Conservation (phyloP, 2,797 vertebrate genomes). For the Poecile montanus region DNA sequence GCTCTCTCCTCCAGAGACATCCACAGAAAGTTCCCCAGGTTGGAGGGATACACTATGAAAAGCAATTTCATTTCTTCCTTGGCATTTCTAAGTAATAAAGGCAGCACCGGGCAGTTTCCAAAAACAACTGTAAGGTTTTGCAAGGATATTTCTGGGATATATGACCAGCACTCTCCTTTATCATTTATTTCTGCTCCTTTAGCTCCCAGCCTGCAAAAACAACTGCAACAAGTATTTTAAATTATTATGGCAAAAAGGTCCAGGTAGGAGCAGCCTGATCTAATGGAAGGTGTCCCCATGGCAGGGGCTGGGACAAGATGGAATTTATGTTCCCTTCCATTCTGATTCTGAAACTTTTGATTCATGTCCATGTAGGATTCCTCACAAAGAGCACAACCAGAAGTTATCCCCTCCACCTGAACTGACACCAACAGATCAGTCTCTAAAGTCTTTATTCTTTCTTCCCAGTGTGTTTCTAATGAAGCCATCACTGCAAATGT, state of each 20-base stretch:
- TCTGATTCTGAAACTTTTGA: not conserved
- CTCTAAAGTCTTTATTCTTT: not conserved
- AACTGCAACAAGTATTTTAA: not conserved
- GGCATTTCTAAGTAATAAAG: slow-evolving; percentile 34
- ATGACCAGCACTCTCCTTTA: not conserved
- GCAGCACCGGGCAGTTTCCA: not conserved
- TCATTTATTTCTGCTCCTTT: not conserved
- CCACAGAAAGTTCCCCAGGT: not conserved
- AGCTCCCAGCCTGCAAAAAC: not conserved
- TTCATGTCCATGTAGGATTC: rapidly evolving
- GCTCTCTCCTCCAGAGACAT: not conserved
- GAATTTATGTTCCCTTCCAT: not conserved
- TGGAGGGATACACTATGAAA: not conserved
- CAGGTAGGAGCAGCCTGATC: not conserved
- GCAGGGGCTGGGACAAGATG: not conserved
- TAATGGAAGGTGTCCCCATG: not conserved
- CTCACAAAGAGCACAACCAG: not conserved
- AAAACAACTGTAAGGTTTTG: not conserved
- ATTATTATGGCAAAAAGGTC: not conserved
- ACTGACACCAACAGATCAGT: not conserved
- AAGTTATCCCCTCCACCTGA: not conserved
- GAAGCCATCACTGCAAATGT: not conserved
- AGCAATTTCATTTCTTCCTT: slow-evolving; percentile 32
- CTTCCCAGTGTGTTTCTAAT: not conserved
- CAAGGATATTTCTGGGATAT: not conserved